Evolutionary conservation across 2,113 vertebrate genomes (phyloP).

Genomic region (Corythornis madagascariensis): DNA sequence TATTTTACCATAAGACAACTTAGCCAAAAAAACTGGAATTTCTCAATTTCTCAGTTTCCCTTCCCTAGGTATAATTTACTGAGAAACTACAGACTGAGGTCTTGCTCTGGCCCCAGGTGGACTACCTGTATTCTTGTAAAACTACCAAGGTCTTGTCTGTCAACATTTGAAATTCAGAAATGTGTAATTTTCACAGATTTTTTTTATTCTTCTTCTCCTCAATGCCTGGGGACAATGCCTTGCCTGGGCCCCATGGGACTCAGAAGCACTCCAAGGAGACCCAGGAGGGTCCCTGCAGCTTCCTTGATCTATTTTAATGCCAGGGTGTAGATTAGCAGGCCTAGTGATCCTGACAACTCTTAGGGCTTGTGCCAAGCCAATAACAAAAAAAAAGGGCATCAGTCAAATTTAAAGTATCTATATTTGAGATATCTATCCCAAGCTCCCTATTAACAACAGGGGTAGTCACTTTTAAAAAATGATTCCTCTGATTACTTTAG

Average conservation of each 20-base stretch:
- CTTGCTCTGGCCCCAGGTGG: neutral
- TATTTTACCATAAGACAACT: neutral
- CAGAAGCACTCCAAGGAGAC: neutral
- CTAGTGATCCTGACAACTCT: neutral
- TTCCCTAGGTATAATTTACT: neutral
- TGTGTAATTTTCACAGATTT: neutral
- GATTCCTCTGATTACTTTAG: neutral
- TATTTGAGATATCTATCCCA: neutral
- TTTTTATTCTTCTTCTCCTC: neutral
- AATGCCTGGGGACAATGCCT: neutral
- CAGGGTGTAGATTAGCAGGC: neutral
- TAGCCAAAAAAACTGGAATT: neutral
- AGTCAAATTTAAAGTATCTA: neutral
- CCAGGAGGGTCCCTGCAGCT: neutral
- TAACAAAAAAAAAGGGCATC: neutral
- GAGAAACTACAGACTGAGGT: neutral
- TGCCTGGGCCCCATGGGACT: neutral
- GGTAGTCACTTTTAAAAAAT: neutral
- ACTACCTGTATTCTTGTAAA: neutral
- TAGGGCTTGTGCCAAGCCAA: neutral
- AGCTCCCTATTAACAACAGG: neutral
- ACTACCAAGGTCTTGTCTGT: neutral
- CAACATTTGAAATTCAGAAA: neutral
- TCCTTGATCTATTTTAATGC: neutral
- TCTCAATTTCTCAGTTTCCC: neutral